These are phyloP conservation scores for Oxyruncus cristatus DNA, from an alignment of 2,113 vertebrate genomes.

Conservation along the genomic window DNA sequence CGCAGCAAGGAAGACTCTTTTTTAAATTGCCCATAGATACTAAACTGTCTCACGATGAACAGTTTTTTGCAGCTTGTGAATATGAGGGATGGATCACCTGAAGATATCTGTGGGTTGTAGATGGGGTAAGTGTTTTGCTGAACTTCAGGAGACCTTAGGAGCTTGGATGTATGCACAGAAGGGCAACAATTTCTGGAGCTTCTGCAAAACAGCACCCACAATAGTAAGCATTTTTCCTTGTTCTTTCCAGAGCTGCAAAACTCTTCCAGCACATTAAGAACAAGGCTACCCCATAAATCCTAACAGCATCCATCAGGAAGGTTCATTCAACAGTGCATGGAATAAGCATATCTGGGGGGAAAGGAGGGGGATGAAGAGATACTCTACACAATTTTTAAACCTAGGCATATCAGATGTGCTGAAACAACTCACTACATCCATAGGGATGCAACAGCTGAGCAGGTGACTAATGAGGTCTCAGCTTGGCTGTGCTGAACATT, in stretches of 20 bases:
- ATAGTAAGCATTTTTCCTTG: not conserved
- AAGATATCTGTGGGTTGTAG: not conserved
- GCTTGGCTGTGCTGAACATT: not conserved
- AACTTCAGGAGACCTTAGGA: not conserved
- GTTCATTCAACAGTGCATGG: not conserved
- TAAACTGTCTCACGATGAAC: not conserved
- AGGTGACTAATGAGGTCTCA: not conserved
- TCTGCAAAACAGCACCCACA: not conserved
- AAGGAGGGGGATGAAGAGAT: not conserved
- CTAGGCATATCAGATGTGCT: not conserved
- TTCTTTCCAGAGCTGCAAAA: not conserved
- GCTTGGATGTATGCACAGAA: not conserved
- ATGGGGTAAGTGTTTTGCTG: not conserved
- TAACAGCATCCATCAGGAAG: not conserved
- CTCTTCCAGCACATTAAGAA: not conserved
- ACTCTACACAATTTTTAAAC: not conserved
- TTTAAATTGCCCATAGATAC: not conserved
- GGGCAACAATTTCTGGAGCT: not conserved
- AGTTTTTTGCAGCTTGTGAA: not conserved
- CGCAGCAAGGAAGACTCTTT: not conserved
- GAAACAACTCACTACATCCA: not conserved
- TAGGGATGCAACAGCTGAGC: not conserved
- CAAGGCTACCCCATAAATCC: not conserved
- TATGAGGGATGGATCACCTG: not conserved
- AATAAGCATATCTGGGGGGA: not conserved